Conservation (phyloP, 2,113 vertebrate species). For the Piprites chloris region DNA sequence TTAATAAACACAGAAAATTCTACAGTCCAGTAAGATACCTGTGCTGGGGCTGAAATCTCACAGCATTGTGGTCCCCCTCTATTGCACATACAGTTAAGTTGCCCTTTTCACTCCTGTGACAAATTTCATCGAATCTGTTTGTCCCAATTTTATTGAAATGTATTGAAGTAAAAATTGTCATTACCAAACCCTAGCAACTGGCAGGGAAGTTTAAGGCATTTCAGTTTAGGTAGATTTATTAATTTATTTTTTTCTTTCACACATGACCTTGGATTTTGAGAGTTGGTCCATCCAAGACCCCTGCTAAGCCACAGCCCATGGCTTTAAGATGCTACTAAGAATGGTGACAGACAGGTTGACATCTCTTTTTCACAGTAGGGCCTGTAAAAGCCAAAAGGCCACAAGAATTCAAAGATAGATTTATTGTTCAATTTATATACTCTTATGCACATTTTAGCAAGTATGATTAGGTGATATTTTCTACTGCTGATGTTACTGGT, state of each 20-base stretch:
- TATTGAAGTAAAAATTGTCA: neutral
- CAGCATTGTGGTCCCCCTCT: neutral
- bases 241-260: neutral
- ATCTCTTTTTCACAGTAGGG: neutral
- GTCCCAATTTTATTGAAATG: neutral
- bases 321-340: neutral
- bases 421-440: neutral
- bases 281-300: neutral
- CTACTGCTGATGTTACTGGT: neutral
- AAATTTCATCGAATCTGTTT: neutral
- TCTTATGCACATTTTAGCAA: neutral
- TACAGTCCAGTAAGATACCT: neutral
- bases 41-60: neutral
- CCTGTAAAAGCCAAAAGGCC: neutral
- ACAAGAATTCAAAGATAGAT: neutral
- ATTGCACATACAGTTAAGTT: fast-evolving
- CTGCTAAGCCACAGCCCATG: neutral
- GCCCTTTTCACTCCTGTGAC: neutral
- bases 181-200: neutral
- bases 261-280: neutral
- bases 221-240: neutral
- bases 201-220: neutral
- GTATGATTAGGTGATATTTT: neutral
- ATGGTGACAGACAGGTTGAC: neutral
- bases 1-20: neutral